phyloP scores from a whole-genome alignment of 2,888 invertebrate species.

The Cerceris rybyensis region DNA sequence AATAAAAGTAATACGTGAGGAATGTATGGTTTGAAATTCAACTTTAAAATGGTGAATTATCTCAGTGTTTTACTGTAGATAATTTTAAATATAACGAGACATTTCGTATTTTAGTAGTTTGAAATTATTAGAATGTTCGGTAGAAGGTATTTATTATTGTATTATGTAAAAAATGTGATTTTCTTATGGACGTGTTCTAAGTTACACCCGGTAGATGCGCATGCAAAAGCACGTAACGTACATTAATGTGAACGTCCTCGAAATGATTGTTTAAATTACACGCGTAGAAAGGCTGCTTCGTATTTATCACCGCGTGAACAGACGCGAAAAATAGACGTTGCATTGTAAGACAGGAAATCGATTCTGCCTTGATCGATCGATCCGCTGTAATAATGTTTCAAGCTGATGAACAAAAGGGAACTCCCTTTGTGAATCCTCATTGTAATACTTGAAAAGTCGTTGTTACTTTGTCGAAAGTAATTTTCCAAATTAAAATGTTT shows the following conservation, averaged over 20 bases:
- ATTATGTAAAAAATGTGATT: background rate
- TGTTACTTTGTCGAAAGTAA: too few relatives aligned
- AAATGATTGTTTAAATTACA: slow-evolving; percentile 41
- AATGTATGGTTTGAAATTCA: too few relatives aligned
- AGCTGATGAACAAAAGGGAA: slow-evolving; percentile 7
- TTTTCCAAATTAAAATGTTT: too few relatives aligned
- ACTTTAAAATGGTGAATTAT: too few relatives aligned
- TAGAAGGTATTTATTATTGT: background rate
- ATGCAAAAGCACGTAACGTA: background rate
- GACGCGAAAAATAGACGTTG: slow-evolving; percentile 50
- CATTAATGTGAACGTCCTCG: slow-evolving; percentile 38
- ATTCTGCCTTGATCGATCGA: slow-evolving; percentile 57
- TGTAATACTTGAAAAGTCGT: too few relatives aligned
- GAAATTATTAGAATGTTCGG: background rate
- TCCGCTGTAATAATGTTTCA: slow-evolving; percentile 19
- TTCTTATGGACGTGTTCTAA: background rate
- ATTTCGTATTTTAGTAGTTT: too few relatives aligned
- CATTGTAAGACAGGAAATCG: slow-evolving; percentile 59
- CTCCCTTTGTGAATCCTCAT: background rate
- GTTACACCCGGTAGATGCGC: background rate
- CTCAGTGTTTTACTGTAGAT: too few relatives aligned
- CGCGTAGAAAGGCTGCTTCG: slow-evolving; percentile 30
- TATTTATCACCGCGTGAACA: slow-evolving; percentile 52
- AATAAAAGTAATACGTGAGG: too few relatives aligned
- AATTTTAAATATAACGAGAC: too few relatives aligned